Base-by-base conservation (phyloP, 1,140 invertebrate species). In the Drosophila eugracilis region DNA sequence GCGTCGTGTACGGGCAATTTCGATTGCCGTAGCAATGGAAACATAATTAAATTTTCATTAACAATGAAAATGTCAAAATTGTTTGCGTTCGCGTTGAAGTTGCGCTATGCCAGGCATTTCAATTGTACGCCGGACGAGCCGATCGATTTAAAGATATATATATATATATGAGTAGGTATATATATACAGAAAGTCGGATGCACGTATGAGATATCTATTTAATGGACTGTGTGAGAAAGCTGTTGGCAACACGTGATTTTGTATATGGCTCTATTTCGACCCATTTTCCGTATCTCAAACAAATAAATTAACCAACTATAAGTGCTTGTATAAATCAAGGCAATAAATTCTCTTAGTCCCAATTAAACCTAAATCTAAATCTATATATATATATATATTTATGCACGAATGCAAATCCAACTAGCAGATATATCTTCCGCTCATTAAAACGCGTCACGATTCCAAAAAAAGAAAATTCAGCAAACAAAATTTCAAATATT, bases 41-140 rank as follows among this genome's bases (percentile, higher is more conserved):
- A 70, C 75, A 88, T 88, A 88, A 88, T 88, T 88, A 88, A 76
- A 88, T 62, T 78, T 88, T 88, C 85, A 88, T 88, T 88, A 88
- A 78, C 83, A 89, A 89, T 88, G 70, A 75, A 75, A 88, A 88
- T 83, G 78, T 83, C 78, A 74, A 75, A 88, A 83, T 77, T 77
- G 65, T 42, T 62, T 47, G 72, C 55, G 59, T 74, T 74, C 21
- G 7, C 53, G 22, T n/a, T 24, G 28, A 21, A 36, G 69, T 50
- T 63, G 34, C 32, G 58, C 47, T 74, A 63, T 63, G 59, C 59
- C 41, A 54, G 47, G 60, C 70, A 74, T 74, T 75, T 75, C 50
- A 74, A 66, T 75, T 75, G 49, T 66, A 55, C 39, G 21, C 19
- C 37, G 28, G 14, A 34, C 32, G 41, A 41, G 30, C 47, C 76